These are phyloP conservation scores for Fregetta grallaria DNA, from an alignment of 2,113 vertebrate genomes.

Conservation along the genomic window DNA sequence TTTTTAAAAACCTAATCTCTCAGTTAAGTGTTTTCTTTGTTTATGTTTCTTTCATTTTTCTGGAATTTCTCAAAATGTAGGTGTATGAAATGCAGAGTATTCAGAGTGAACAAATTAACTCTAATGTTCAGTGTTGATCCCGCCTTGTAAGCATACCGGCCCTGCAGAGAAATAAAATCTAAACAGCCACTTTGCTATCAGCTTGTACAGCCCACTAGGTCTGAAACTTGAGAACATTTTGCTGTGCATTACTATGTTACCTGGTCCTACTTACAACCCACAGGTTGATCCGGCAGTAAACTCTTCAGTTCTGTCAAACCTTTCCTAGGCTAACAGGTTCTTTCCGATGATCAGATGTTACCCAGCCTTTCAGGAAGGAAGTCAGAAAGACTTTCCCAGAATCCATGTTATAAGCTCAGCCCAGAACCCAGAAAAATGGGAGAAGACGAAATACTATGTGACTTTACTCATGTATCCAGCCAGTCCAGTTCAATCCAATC, in stretches of 20 bases:
- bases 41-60: neutral
- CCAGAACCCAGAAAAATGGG: neutral
- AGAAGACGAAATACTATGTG: neutral
- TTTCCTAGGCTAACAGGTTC: neutral
- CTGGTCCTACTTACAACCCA: neutral
- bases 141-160: neutral
- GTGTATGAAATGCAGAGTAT: neutral
- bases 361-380: neutral
- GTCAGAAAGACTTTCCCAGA: neutral
- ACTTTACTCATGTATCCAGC: neutral
- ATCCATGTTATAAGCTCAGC: neutral
- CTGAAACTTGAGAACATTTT: neutral
- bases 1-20: neutral
- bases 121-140: neutral
- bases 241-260: rapidly evolving
- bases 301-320: neutral
- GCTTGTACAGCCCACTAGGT: neutral
- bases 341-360: neutral
- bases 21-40: neutral
- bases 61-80: neutral
- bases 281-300: neutral
- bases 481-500: neutral
- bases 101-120: neutral
- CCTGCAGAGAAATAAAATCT: neutral
- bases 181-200: neutral